Conservation (phyloP, 1,140 invertebrate species). For the Frieseomelitta varia region DNA sequence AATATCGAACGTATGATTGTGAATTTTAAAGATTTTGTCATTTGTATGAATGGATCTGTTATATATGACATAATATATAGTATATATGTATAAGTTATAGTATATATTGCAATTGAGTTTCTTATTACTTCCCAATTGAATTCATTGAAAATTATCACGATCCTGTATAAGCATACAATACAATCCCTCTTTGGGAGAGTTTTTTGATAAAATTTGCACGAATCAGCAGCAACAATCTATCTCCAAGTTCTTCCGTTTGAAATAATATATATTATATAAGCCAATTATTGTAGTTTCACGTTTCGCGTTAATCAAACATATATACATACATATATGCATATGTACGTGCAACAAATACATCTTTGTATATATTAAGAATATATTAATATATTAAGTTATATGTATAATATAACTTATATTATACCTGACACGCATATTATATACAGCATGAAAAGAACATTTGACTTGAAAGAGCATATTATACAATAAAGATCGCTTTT, state of each 20-base stretch:
- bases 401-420: not conserved
- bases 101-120: not conserved
- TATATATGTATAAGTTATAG: not conserved
- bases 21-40: not conserved
- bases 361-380: slow-evolving; percentile 48
- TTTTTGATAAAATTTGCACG: slow-evolving; percentile 49
- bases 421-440: not conserved
- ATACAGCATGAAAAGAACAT: not conserved
- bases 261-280: slow-evolving; percentile 2
- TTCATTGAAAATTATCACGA: slow-evolving; percentile 26
- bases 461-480: not conserved
- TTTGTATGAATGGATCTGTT: not conserved
- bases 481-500: slow-evolving; percentile 4
- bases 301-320: slow-evolving; percentile 12
- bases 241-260: slow-evolving; percentile 49
- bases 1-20: not conserved
- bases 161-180: not conserved
- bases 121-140: slow-evolving; percentile 36
- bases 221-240: slow-evolving; percentile 28
- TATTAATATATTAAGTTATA: too few relatives aligned
- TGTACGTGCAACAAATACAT: slow-evolving; percentile 14
- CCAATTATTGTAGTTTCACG: slow-evolving; percentile 44
- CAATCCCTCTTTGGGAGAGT: not conserved
- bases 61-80: not conserved
- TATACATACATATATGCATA: not conserved